Percentiles rank a stretch among this genome's conserved stretches.
These are phyloP conservation scores for Venturia canescens DNA, from an alignment of 1,140 invertebrate genomes.

Conservation along the genomic window DNA sequence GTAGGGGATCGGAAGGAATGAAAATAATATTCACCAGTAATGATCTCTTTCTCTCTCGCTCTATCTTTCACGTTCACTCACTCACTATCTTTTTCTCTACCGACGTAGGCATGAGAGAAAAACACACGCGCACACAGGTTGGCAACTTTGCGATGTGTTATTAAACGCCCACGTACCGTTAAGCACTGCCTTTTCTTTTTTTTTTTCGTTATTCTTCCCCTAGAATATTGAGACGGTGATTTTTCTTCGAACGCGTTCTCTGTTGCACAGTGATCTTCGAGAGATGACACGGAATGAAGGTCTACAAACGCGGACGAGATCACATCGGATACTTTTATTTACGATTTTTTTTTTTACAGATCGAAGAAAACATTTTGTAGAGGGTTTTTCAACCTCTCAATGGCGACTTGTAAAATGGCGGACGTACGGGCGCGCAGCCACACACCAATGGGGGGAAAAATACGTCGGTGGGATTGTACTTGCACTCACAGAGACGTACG, in stretches of 20 bases:
- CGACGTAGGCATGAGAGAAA: slow-evolving; percentile 8
- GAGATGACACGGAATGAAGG: no score
- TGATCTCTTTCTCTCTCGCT: background rate
- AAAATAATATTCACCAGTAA: slow-evolving; percentile 18
- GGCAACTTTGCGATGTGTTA: background rate
- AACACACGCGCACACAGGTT: slow-evolving; percentile 18
- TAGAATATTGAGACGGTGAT: no score
- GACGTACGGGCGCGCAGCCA: slow-evolving; percentile 68
- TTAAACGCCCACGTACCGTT: slow-evolving; percentile 1
- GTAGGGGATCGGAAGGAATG: background rate
- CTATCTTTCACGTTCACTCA: background rate
- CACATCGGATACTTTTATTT: no score
- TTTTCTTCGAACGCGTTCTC: no score
- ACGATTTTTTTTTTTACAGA: slow-evolving; percentile 47
- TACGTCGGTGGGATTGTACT: slow-evolving; percentile 38
- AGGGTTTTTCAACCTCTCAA: slow-evolving; percentile 90
- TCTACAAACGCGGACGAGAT: background rate
- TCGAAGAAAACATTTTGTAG: slow-evolving; percentile 81
- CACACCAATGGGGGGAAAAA: slow-evolving; percentile 64
- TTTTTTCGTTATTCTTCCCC: background rate
- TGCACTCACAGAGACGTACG: background rate
- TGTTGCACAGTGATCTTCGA: no score
- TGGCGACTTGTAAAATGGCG: slow-evolving; percentile 95
- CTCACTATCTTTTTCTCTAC: background rate
- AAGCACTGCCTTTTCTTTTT: background rate